Evolutionary conservation across 2,113 vertebrate species (phyloP).

Genomic region (Penelope pileata): DNA sequence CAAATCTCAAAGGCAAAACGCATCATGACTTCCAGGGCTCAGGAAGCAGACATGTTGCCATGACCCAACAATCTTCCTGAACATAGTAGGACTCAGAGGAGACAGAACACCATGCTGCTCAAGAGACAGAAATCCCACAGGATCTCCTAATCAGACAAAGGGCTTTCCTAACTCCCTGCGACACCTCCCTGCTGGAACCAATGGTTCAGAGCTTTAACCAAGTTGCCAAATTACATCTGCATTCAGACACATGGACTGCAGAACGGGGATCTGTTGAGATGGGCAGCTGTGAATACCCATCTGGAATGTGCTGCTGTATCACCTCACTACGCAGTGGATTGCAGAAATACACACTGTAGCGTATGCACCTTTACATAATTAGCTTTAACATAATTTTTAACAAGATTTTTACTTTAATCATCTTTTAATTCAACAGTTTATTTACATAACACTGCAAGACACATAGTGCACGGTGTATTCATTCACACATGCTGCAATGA

Average conservation of each 20-base stretch:
- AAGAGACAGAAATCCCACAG: not conserved
- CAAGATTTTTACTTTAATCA: not conserved
- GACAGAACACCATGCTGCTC: not conserved
- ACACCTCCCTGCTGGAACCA: conserved; percentile 65
- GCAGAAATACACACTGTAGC: not conserved
- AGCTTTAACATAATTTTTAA: not conserved
- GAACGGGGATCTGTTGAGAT: conserved; percentile 68
- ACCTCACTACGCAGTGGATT: too few relatives aligned
- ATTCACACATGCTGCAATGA: not conserved
- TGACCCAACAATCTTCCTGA: not conserved
- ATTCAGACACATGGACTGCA: not conserved
- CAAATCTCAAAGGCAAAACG: not conserved
- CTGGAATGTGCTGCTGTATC: not conserved
- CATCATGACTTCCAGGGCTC: fast-evolving
- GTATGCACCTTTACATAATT: not conserved
- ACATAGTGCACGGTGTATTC: not conserved
- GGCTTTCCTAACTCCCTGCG: not conserved
- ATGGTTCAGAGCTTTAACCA: conserved; percentile 24
- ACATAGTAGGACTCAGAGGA: fast-evolving
- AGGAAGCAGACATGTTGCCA: not conserved
- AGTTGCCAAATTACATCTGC: not conserved
- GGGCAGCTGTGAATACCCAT: not conserved
- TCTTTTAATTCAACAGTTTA: conserved; percentile 27
- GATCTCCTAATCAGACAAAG: not conserved
- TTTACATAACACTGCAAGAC: conserved; percentile 23